Evolutionary conservation across 2,113 vertebrate genomes (phyloP), one percentile per base, ranked within the genome.

Genomic region (Todiramphus saurophagus): DNA sequence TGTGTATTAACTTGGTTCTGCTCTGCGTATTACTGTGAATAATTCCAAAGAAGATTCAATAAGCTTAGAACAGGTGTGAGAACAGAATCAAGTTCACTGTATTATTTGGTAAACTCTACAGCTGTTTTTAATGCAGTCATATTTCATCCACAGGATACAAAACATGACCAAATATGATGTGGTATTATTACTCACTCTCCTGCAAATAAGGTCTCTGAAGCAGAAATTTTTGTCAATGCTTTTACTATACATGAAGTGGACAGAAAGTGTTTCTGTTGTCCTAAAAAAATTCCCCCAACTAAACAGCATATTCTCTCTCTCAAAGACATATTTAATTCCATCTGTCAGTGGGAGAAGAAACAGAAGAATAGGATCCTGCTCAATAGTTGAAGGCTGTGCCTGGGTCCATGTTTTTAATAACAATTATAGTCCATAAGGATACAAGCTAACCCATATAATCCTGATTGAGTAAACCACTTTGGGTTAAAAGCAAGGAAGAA

Each of bases 241-340:
- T 86, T 86, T 87, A 62, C 68, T 74, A 12, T 48, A 68, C 5
- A 8, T 16, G 19, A 76, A 72, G 5, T 11, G 28, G 23, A 23
- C 30, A 13, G 19, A 23, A 27, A 13, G 28, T 43, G 14, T 59
- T 66, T 66, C 21, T 80, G 37, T 50, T 35, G 28, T 39, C 46
- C 41, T 60, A 81, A 75, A 44, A 69, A 76, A 74, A 77, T 0
- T 0, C 0, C 16, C 25, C 9, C 13, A 30, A 77, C 17, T 15
- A 67, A 67, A 60, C 13, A 80, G 13, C 19, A 9, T 44, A 19
- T 53, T 73, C 4, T 58, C 17, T 53, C 37, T 56, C 16, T 78
- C n/a, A 87, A 67, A 72, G 44, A 30, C 10, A 10, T 64, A 24
- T 39, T 66, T 70, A 44, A 55, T 59, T 77, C 11, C 9, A 64